Base-by-base conservation (phyloP, 2,113 vertebrate species). In the Cyanocitta stelleri region DNA sequence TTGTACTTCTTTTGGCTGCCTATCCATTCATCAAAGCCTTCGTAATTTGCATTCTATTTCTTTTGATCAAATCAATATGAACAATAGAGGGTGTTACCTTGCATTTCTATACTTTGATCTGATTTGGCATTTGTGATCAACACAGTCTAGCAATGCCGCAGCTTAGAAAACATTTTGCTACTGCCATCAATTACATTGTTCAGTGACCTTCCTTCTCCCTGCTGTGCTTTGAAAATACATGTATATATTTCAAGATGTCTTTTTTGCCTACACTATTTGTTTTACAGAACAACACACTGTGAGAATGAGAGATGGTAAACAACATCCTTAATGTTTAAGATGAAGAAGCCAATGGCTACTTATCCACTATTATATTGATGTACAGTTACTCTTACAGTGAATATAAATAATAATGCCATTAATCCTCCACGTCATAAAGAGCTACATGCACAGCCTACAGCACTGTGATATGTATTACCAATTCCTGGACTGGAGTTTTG, bases 41-140 rank as follows among this genome's bases (percentile, higher is more conserved):
- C 85, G 37, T 96, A 82, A 95, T 97, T 96, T 97, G 59, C 87
- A 94, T 95, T 95, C 95, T 95, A 89, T 96, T 89, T 96, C 91
- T 79, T 93, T 94, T 88, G 86, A 95, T 97, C 81, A 44, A 94
- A 82, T 88, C 93, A 96, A 83, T 64, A 49, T 90, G 71, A 93
- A 77, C 85, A 96, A 93, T 92, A 88, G 54, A 95, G 77, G 83
- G 90, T 97, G 74, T 96, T 93, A 95, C 66, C 89, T 95, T 95
- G 62, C 91, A 78, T 92, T 94, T 87, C 84, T 96, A 22, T 91
- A 48, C 90, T 94, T 96, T 95, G 87, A 96, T 94, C 96, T 87
- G 80, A 75, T 92, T 94, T 94, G 91, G 51, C 61, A 41, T 88
- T 96, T 97, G 64, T 92, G 66, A 95, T 76, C 78, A 93, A 89